Base-by-base conservation (phyloP, 2,888 invertebrate species). In the Pachycephus smyrnensis region DNA sequence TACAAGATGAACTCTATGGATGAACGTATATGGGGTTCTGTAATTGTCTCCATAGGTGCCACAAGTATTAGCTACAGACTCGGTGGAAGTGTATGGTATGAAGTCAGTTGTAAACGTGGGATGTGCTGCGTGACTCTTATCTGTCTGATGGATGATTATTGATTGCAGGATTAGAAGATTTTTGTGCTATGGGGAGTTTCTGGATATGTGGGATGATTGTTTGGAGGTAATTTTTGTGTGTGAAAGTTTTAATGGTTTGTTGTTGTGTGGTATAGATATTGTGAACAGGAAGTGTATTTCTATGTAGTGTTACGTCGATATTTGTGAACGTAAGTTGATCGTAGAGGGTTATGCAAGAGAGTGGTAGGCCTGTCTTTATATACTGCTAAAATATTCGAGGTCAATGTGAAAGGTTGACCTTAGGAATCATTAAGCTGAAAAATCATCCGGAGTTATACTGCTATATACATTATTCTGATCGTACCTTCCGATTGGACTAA, bases 41-140 rank as follows among this genome's bases (percentile, higher is more conserved):
- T 90, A 90, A 90, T 90, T 90, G 89, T 90, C 88, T 87, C 87
- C 87, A 82, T 87, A 86, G 87, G 86, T 88, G 88, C 84, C 80
- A 84, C 75, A 73, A 79, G 85, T 85, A 88, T 88, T 86, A 84
- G 84, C 40, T 23, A 55, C 40, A 23, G 40, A 55, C 40, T 55
- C 2, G 40, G 23, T 23, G 23, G 40, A 23, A 23, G 2, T 55
- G 40, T 55, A 55, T 23, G 23, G 40, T 55, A 55, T 23, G 23
- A 23, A 55, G 15, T 55, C 23, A 23, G 23, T 55, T 55, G 55
- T 23, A 23, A 55, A 23, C 23, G 55, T 55, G 55, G 55, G 55
- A 55, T 23, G 9, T 23, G 55, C 15, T 23, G 55, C 23, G 23
- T 9, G 55, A 23, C 1, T 55, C 23, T 55, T 55, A 55, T 55